Conservation (phyloP, 1,140 invertebrate species). For the Drosophila navojoa region DNA sequence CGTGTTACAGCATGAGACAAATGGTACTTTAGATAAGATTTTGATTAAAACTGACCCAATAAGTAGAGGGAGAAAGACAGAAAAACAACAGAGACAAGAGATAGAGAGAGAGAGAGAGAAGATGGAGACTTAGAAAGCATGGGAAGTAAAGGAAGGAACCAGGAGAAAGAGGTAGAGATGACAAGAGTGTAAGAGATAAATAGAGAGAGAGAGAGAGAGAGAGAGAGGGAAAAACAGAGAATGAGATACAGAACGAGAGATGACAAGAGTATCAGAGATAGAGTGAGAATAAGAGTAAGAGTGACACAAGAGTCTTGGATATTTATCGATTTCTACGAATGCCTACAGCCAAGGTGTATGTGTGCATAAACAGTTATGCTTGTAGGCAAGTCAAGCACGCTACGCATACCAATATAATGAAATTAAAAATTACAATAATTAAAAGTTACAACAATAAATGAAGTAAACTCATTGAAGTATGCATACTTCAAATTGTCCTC, state of each 20-base stretch:
- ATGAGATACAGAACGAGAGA: neutral
- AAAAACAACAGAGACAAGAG: no score
- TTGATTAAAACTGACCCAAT: no score
- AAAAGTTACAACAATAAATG: constrained; percentile 60
- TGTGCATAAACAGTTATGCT: neutral
- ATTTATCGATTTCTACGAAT: constrained; percentile 74
- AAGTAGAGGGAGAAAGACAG: no score
- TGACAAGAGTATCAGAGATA: no score
- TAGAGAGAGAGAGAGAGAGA: no score
- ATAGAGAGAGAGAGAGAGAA: neutral
- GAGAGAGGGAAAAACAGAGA: neutral
- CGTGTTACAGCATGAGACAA: neutral
- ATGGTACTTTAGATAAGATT: neutral
- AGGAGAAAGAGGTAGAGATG: no score
- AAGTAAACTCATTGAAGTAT: no score
- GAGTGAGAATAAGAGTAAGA: no score
- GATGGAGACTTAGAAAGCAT: neutral
- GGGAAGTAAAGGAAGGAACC: no score
- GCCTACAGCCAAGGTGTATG: constrained; percentile 6
- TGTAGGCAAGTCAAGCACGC: constrained; percentile 39
- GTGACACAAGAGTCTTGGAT: constrained; percentile 37
- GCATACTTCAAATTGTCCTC: no score
- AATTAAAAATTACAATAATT: constrained; percentile 38
- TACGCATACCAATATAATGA: no score
- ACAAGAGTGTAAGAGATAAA: no score